phyloP scores from a whole-genome alignment of 1,140 invertebrate genomes.

The Triops cancriformis region DNA sequence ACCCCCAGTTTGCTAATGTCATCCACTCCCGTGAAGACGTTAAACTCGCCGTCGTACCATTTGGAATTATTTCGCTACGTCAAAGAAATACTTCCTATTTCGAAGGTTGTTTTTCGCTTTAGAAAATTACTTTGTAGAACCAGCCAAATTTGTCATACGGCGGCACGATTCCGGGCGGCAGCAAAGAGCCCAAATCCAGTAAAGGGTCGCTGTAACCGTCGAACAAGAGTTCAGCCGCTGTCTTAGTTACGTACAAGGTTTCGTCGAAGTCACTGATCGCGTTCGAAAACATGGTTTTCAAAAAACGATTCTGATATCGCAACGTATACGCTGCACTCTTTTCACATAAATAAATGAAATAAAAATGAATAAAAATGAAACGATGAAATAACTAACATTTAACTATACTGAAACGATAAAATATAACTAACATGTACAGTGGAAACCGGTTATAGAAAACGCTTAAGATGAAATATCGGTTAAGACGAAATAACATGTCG shows the following conservation, averaged over 20 bases:
- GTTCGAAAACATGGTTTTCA: constrained; percentile 31
- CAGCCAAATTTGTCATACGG: constrained; percentile 65
- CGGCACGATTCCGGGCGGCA: constrained; percentile 48
- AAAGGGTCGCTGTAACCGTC: constrained; percentile 63
- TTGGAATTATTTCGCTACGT: constrained; percentile 57
- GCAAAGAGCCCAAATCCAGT: constrained; percentile 51
- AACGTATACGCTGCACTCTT: constrained; percentile 56
- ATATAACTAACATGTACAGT: no score
- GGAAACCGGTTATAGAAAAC: no score
- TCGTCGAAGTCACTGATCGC: constrained; percentile 39
- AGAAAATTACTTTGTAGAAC: constrained; percentile 59
- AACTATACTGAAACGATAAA: no score
- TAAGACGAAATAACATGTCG: no score
- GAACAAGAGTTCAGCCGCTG: constrained; percentile 63
- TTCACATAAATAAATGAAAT: background rate
- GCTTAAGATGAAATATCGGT: no score
- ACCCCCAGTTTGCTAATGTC: constrained; percentile 54
- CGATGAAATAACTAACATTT: no score
- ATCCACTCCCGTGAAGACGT: constrained; percentile 58
- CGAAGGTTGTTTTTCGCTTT: constrained; percentile 18
- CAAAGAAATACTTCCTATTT: constrained; percentile 29
- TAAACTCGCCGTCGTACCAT: constrained; percentile 62
- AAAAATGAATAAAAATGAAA: constrained; percentile 13
- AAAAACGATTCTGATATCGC: constrained; percentile 42
- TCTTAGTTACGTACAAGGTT: constrained; percentile 51